These are phyloP conservation scores for Vimba vimba DNA, from an alignment of 2,113 vertebrate species.

Conservation along the genomic window DNA sequence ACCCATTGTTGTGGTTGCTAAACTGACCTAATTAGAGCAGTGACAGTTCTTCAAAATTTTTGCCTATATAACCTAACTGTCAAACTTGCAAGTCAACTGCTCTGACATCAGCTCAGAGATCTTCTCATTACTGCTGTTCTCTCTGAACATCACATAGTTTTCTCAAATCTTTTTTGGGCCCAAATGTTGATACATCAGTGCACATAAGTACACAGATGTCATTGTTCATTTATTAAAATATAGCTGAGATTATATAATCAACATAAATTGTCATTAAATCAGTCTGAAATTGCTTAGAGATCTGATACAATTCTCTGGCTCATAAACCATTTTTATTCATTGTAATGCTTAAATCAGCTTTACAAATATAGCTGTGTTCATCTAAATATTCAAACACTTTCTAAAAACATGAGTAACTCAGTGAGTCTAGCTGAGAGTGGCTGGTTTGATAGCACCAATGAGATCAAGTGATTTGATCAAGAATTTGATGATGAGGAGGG, in stretches of 20 bases:
- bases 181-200: background rate
- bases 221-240: background rate
- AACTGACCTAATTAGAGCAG: slow-evolving; percentile 25
- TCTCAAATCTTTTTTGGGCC: background rate
- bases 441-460: slow-evolving; percentile 14
- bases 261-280: background rate
- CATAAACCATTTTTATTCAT: background rate
- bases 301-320: background rate
- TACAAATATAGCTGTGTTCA: background rate
- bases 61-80: slow-evolving; percentile 36
- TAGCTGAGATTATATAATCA: background rate
- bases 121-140: background rate
- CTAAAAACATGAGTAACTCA: background rate
- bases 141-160: background rate
- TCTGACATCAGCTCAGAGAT: slow-evolving; percentile 5
- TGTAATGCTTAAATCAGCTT: background rate
- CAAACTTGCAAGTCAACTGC: slow-evolving; percentile 26
- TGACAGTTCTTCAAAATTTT: slow-evolving; percentile 34
- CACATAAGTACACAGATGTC: background rate
- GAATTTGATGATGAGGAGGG: slow-evolving; percentile 62
- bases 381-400: background rate
- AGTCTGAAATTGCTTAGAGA: background rate
- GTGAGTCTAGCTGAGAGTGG: slow-evolving; percentile 4
- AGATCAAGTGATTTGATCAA: slow-evolving; percentile 38
- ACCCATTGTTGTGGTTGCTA: slow-evolving; percentile 30